Percentiles rank a stretch among this genome's conserved stretches.
Conservation (phyloP, 2,888 invertebrate species). For the Pogonocherus hispidulus region DNA sequence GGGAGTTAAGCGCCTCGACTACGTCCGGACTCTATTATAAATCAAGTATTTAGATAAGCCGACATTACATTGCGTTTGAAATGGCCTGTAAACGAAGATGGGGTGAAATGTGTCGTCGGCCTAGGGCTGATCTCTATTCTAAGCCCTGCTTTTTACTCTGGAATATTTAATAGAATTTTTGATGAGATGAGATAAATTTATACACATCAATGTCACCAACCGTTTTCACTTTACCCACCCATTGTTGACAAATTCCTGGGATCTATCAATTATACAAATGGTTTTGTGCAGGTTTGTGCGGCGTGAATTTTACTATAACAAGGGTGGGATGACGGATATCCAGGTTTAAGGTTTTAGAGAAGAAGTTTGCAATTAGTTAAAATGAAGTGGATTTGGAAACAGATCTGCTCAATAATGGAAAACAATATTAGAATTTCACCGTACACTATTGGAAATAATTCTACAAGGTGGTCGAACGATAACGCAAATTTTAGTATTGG, state of each 20-base stretch:
- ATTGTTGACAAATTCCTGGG: slow-evolving; percentile 42
- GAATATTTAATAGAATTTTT: slow-evolving; percentile 51
- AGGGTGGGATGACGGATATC: slow-evolving; percentile 29
- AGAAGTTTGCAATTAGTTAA: slow-evolving; percentile 30
- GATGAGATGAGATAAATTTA: slow-evolving; percentile 46
- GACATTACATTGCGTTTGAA: slow-evolving; percentile 48
- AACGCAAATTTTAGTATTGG: too few relatives aligned
- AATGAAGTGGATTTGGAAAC: slow-evolving; percentile 21
- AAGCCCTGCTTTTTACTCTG: slow-evolving; percentile 36
- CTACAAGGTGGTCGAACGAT: too few relatives aligned
- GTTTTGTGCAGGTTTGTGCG: slow-evolving; percentile 35
- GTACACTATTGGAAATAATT: too few relatives aligned
- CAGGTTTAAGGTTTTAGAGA: slow-evolving; percentile 31
- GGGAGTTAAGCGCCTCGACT: slow-evolving; percentile 18
- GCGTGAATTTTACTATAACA: slow-evolving; percentile 25
- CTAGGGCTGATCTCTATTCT: slow-evolving; percentile 34
- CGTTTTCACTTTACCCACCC: slow-evolving; percentile 45
- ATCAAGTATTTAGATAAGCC: slow-evolving; percentile 51
- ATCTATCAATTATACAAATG: slow-evolving; percentile 44
- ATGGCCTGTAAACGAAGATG: slow-evolving; percentile 49
- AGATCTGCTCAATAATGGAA: slow-evolving; percentile 26
- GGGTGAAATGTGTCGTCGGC: slow-evolving; percentile 47
- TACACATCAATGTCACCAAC: slow-evolving; percentile 45
- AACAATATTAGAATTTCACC: slow-evolving; percentile 17
- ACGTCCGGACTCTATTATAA: slow-evolving; percentile 48